Percentiles rank a stretch among this genome's conserved stretches.
Evolutionary conservation across 2,797 vertebrate genomes (phyloP).

Genomic region (Megaceryle alcyon): DNA sequence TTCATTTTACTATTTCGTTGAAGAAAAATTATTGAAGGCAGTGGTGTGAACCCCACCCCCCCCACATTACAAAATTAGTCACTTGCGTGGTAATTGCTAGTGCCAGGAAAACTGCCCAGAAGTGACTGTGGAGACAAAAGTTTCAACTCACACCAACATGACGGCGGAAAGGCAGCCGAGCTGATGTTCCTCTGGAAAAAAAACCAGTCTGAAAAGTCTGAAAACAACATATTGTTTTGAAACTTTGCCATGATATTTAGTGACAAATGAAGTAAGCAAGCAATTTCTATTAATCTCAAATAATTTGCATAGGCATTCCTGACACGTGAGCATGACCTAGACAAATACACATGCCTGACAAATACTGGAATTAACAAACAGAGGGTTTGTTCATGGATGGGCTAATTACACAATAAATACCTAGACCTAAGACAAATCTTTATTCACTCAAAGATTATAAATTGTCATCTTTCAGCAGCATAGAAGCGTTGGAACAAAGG

Average conservation of each 20-base stretch:
- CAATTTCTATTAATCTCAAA: background rate
- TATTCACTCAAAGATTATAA: constrained; percentile 35
- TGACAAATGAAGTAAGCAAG: constrained; percentile 10
- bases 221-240: background rate
- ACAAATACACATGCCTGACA: background rate
- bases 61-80: background rate
- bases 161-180: background rate
- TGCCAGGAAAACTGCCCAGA: background rate
- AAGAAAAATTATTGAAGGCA: background rate
- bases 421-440: constrained; percentile 16
- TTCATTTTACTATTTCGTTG: rapidly evolving
- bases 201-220: background rate
- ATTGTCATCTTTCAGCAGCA: constrained; percentile 53
- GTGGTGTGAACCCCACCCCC: background rate
- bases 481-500: constrained; percentile 59
- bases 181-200: background rate
- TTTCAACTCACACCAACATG: background rate
- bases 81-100: background rate
- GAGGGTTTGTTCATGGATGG: constrained; percentile 4
- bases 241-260: background rate
- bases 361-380: background rate
- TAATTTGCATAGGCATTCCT: background rate
- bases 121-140: background rate
- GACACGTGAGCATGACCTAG: background rate
- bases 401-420: constrained; percentile 20